These are phyloP conservation scores for Thera obeliscata DNA, from an alignment of 2,888 invertebrate species.

Conservation along the genomic window DNA sequence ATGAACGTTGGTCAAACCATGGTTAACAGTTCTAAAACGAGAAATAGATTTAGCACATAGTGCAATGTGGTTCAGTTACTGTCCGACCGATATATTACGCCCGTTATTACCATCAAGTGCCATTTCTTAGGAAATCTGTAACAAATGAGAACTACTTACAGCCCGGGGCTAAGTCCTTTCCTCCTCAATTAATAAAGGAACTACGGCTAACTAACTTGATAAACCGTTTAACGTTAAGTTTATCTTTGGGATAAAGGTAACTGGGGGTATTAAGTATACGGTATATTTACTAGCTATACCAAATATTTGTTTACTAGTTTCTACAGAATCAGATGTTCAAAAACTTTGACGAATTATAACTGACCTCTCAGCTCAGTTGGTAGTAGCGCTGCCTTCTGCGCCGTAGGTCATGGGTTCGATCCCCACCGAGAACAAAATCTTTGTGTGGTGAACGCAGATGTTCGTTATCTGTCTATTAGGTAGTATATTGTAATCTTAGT, in stretches of 20 bases:
- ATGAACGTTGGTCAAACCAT: too few species aligned
- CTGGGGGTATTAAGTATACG: constrained; percentile 40
- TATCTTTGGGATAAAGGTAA: constrained; percentile 49
- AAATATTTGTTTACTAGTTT: constrained; percentile 27
- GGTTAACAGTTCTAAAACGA: too few species aligned
- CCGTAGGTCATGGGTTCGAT: too few species aligned
- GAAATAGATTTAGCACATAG: too few species aligned
- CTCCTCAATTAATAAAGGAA: constrained; percentile 52
- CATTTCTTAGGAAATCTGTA: neutral
- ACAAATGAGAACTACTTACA: neutral
- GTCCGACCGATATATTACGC: too few species aligned
- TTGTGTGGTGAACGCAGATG: too few species aligned
- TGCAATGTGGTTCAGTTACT: too few species aligned
- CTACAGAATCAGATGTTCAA: neutral
- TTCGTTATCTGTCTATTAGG: too few species aligned
- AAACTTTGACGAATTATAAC: neutral
- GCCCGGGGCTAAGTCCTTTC: constrained; percentile 44
- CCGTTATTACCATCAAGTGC: neutral
- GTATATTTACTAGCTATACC: constrained; percentile 19
- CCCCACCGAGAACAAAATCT: too few species aligned
- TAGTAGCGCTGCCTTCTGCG: too few species aligned
- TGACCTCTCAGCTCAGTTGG: too few species aligned
- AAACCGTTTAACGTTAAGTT: constrained; percentile 50
- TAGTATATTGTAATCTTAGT: too few species aligned
- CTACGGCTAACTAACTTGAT: constrained; percentile 44